A percentile compares a stretch with the other conserved stretches of the same genome.
Conservation (phyloP, 1,140 invertebrate genomes). For the Calosoma granatense region DNA sequence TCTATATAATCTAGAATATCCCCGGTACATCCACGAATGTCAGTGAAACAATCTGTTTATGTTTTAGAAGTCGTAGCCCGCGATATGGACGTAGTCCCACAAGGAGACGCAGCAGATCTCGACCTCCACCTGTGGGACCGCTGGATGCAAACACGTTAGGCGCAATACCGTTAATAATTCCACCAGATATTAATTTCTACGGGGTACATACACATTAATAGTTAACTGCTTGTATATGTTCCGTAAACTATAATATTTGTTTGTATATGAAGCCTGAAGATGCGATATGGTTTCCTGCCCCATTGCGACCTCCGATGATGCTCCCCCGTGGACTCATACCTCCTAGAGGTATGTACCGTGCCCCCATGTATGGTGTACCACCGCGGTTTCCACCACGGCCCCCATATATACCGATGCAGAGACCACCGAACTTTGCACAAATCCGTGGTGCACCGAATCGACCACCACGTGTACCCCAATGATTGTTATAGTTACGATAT, state of each 20-base stretch:
- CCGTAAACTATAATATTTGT: too few species aligned
- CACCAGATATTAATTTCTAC: background rate
- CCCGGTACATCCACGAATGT: background rate
- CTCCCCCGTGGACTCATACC: background rate
- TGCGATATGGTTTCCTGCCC: background rate
- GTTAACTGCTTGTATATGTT: background rate
- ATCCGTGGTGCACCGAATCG: background rate
- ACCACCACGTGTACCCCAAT: background rate
- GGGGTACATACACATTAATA: background rate
- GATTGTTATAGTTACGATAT: background rate
- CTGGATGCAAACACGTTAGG: background rate
- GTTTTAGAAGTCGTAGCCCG: background rate
- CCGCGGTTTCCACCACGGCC: background rate
- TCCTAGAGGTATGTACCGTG: background rate
- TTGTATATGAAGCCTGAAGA: constrained; percentile 1
- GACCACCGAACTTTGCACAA: background rate
- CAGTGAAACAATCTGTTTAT: background rate
- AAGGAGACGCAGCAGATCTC: background rate
- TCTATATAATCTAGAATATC: background rate
- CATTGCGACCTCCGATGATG: background rate
- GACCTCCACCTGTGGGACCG: background rate
- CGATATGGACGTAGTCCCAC: background rate
- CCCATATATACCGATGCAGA: background rate
- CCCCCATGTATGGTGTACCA: background rate
- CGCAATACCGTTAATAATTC: background rate